Conservation (phyloP, 92 coral and sea anemone genomes). For the Siderastrea siderea region DNA sequence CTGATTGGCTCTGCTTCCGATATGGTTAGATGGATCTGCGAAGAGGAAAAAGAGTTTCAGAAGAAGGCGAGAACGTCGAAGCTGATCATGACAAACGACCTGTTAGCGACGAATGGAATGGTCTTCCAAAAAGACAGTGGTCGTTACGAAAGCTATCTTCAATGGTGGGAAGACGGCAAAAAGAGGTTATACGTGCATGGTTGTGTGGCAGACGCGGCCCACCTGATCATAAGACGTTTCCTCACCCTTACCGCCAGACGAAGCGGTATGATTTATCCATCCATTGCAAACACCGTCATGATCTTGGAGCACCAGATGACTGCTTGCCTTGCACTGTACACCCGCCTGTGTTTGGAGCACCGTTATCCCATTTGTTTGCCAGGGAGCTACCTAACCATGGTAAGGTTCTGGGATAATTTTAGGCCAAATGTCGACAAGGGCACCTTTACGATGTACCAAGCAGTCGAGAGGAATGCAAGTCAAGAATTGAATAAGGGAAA, state of each 20-base stretch:
- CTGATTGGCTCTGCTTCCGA: slow-evolving; percentile 41
- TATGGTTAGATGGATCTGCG: slow-evolving; percentile 57
- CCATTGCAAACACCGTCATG: slow-evolving; percentile 79
- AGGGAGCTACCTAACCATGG: slow-evolving; percentile 71
- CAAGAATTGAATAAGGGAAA: not conserved
- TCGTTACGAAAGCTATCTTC: slow-evolving; percentile 69
- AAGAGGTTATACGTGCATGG: slow-evolving; percentile 53
- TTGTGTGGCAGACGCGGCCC: slow-evolving; percentile 71
- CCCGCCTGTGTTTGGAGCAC: slow-evolving; percentile 41
- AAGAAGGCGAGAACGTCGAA: slow-evolving; percentile 9
- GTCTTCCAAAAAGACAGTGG: slow-evolving; percentile 7
- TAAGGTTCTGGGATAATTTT: slow-evolving; percentile 70
- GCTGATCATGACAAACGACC: not conserved
- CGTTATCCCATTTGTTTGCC: slow-evolving; percentile 66
- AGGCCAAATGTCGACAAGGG: slow-evolving; percentile 48
- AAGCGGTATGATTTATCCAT: slow-evolving; percentile 62
- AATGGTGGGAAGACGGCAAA: slow-evolving; percentile 83
- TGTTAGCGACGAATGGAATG: slow-evolving; percentile 70
- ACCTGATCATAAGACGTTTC: slow-evolving; percentile 71
- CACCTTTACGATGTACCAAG: slow-evolving; percentile 41
- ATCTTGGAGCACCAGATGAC: slow-evolving; percentile 78
- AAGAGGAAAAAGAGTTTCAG: slow-evolving; percentile 71
- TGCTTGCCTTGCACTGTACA: slow-evolving; percentile 73
- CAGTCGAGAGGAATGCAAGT: slow-evolving; percentile 45
- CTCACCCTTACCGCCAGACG: slow-evolving; percentile 74